These are phyloP conservation scores for Chaitophorus viminalis DNA, from an alignment of 2,888 invertebrate genomes.

Conservation along the genomic window DNA sequence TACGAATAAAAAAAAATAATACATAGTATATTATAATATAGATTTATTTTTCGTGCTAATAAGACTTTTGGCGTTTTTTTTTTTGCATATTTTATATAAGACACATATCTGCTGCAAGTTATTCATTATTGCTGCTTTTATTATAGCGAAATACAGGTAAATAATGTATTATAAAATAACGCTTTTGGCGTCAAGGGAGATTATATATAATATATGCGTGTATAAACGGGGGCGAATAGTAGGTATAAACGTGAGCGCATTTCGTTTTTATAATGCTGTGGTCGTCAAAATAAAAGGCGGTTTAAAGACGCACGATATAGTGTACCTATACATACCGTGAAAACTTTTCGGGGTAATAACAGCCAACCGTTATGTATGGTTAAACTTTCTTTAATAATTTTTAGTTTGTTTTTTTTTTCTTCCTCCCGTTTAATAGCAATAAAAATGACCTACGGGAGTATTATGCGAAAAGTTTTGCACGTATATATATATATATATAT, in stretches of 20 bases:
- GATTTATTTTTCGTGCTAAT: too few species aligned
- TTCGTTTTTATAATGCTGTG: slow-evolving; percentile 28
- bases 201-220: background rate
- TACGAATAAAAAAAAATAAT: too few species aligned
- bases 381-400: slow-evolving; percentile 4
- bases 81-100: too few species aligned
- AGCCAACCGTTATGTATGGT: background rate
- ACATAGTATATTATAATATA: too few species aligned
- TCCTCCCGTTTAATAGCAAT: background rate
- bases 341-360: slow-evolving; percentile 32
- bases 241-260: background rate
- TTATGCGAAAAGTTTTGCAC: slow-evolving; percentile 56
- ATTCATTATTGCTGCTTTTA: too few species aligned
- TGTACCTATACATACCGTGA: background rate
- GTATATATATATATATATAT: too few species aligned
- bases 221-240: slow-evolving; percentile 20
- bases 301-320: slow-evolving; percentile 44
- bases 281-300: slow-evolving; percentile 40
- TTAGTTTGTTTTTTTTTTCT: background rate
- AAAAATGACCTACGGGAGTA: background rate
- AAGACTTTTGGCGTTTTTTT: too few species aligned
- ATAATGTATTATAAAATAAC: background rate
- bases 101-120: too few species aligned
- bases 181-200: background rate
- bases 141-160: background rate